These are phyloP conservation scores for Sebastes itinus DNA, from an alignment of 2,797 vertebrate species.

Conservation along the genomic window DNA sequence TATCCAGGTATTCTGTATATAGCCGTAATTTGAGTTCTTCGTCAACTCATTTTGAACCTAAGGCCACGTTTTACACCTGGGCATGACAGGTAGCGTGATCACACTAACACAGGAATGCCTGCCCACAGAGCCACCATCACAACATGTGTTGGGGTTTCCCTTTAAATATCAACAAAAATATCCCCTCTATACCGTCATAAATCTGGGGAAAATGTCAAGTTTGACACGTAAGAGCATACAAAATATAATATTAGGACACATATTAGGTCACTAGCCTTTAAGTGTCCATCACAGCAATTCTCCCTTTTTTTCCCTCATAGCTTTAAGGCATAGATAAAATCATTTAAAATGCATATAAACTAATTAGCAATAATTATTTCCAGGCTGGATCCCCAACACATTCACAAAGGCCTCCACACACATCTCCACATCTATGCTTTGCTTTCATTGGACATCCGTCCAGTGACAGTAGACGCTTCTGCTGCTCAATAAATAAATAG, in stretches of 20 bases:
- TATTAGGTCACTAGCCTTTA: neutral
- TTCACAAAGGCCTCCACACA: conserved; percentile 2
- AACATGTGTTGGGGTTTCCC: conserved; percentile 36
- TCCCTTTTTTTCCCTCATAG: neutral
- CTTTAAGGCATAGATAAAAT: conserved; percentile 54
- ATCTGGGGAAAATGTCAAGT: neutral
- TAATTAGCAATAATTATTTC: neutral
- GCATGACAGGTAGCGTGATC: neutral
- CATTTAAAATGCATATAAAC: conserved; percentile 5
- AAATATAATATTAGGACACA: conserved; percentile 34
- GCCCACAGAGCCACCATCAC: conserved; percentile 13
- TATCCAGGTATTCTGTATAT: conserved; percentile 3
- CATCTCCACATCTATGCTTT: conserved; percentile 19
- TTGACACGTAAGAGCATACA: conserved; percentile 9
- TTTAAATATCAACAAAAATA: conserved; percentile 54
- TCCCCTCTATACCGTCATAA: neutral
- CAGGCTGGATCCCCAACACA: conserved; percentile 8
- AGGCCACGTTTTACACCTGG: conserved; percentile 65
- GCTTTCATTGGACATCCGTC: conserved; percentile 40
- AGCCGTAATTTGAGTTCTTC: neutral
- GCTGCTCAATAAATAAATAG: conserved; percentile 50
- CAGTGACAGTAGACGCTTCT: neutral
- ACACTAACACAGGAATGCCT: conserved; percentile 1
- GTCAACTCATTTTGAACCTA: conserved; percentile 42
- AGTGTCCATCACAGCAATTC: neutral